Conservation (phyloP, 2,888 invertebrate genomes). For the Scaptomyza polygonia region DNA sequence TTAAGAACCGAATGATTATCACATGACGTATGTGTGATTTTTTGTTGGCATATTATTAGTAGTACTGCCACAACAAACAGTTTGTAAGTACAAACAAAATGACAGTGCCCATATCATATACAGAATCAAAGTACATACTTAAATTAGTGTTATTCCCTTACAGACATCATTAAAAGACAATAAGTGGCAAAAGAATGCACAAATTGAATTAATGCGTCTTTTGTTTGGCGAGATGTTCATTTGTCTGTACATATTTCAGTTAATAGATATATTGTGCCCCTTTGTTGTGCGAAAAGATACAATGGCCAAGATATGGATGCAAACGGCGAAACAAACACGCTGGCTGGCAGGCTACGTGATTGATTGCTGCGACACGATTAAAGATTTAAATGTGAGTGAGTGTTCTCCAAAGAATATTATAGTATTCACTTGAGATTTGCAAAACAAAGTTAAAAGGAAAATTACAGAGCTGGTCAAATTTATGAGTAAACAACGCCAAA, state of each 20-base stretch:
- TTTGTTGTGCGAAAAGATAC: slow-evolving; percentile 67
- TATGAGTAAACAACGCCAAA: slow-evolving; percentile 73
- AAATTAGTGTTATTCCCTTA: slow-evolving; percentile 16
- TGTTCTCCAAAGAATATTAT: slow-evolving; percentile 37
- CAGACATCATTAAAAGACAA: slow-evolving; percentile 36
- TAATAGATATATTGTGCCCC: slow-evolving; percentile 53
- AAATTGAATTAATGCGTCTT: slow-evolving; percentile 63
- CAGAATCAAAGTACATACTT: slow-evolving; percentile 12
- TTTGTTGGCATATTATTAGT: slow-evolving; percentile 1
- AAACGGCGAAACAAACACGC: slow-evolving; percentile 67
- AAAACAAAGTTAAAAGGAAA: slow-evolving; percentile 53
- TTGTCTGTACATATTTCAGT: slow-evolving; percentile 51
- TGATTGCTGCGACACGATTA: slow-evolving; percentile 72
- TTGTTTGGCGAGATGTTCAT: slow-evolving; percentile 42
- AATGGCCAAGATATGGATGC: slow-evolving; percentile 66
- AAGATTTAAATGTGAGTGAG: slow-evolving; percentile 41
- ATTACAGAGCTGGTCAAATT: slow-evolving; percentile 64
- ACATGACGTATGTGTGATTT: slow-evolving; percentile 31
- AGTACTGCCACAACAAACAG: background rate
- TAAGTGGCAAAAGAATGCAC: slow-evolving; percentile 16
- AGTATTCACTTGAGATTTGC: slow-evolving; percentile 18
- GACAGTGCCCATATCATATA: slow-evolving; percentile 1
- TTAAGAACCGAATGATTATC: too few species aligned
- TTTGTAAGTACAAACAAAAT: slow-evolving; percentile 4
- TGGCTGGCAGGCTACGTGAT: slow-evolving; percentile 75